Evolutionary conservation across 2,888 invertebrate species (phyloP).

Genomic region (Drosophila anomalata): DNA sequence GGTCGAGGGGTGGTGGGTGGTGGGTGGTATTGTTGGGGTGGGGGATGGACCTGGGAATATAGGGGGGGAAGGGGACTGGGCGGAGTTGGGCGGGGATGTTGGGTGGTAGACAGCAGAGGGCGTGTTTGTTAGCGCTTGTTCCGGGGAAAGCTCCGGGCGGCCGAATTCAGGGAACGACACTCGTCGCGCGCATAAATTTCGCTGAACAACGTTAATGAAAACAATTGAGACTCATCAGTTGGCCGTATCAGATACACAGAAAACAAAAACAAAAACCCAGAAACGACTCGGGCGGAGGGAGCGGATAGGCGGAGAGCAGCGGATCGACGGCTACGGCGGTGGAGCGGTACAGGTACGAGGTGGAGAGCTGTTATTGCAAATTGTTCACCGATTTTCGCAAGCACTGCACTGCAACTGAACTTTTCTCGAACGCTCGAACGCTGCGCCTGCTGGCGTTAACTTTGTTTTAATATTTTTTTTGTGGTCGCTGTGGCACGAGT

Average conservation of each 20-base stretch:
- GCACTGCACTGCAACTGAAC: not conserved
- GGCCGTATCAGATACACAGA: constrained; percentile 63
- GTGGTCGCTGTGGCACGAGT: not conserved
- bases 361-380: not conserved
- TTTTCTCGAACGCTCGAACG: constrained; percentile 6
- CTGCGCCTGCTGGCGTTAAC: constrained; percentile 5
- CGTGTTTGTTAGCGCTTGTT: not conserved
- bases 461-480: constrained; percentile 3
- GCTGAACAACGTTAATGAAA: constrained; percentile 57
- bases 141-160: not conserved
- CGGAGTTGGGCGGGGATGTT: not conserved
- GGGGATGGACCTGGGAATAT: not conserved
- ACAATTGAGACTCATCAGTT: constrained; percentile 71
- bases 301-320: not conserved
- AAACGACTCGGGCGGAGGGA: not conserved
- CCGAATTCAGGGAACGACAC: constrained; percentile 2
- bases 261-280: constrained; percentile 40
- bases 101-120: not conserved
- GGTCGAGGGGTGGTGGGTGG: not conserved
- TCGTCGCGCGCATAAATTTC: constrained; percentile 14
- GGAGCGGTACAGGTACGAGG: not conserved
- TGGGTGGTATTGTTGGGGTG: not conserved
- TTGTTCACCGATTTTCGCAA: constrained; percentile 1
- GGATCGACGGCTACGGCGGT: not conserved
- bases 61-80: not conserved